phyloP scores from a whole-genome alignment of 2,113 vertebrate species.

The Colinus virginianus region DNA sequence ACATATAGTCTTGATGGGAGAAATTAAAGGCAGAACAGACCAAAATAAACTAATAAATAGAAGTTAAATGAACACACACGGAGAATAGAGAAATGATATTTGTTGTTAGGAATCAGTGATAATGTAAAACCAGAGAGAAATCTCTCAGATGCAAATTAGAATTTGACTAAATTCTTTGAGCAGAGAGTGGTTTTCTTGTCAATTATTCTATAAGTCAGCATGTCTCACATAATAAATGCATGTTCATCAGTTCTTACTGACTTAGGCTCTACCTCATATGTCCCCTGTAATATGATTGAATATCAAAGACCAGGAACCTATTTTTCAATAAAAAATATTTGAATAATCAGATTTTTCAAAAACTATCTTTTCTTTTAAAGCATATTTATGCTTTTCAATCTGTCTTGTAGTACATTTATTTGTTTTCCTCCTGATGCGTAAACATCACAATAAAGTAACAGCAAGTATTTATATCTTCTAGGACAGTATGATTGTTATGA shows the following conservation, averaged over 20 bases:
- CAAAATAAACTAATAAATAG: not conserved
- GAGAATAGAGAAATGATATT: not conserved
- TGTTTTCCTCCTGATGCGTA: not conserved
- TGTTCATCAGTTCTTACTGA: not conserved
- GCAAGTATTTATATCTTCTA: not conserved
- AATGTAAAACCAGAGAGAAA: not conserved
- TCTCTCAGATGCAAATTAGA: not conserved
- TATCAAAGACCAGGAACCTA: not conserved
- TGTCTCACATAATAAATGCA: not conserved
- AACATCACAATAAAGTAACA: not conserved
- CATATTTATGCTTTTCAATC: not conserved
- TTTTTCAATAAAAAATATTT: not conserved
- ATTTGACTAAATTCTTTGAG: not conserved
- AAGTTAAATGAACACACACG: not conserved
- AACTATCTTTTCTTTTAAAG: not conserved
- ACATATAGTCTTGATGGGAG: not conserved
- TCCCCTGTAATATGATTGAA: not conserved
- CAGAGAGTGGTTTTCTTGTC: not conserved
- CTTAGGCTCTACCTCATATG: not conserved
- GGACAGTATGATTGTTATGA: not conserved
- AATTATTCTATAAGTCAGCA: not conserved
- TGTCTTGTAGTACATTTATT: not conserved
- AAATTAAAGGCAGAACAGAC: not conserved
- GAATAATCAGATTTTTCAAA: not conserved
- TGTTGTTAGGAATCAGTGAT: not conserved